Evolutionary conservation across 2,888 invertebrate genomes (phyloP), one percentile per base, ranked within the genome.

Genomic region (Drosophila subquinaria): DNA sequence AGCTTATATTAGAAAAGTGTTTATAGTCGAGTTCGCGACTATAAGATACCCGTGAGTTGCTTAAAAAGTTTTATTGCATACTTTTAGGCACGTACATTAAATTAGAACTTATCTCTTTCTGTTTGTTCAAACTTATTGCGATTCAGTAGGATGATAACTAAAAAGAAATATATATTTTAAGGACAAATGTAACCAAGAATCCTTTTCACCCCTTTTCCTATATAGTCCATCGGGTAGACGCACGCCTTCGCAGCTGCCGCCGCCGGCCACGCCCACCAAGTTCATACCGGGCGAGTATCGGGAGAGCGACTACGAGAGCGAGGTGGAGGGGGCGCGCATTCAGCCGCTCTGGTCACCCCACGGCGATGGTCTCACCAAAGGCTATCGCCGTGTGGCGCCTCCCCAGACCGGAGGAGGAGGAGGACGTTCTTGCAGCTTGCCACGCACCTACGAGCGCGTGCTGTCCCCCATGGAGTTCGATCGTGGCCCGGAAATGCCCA

Each of bases 231-330:
- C 93, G 13, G 92, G 90, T 8, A 92, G 91, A 67, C 90, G 90
- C 6, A 89, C 90, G 4, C 91, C 92, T 0, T 91, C 92, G 53
- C 90, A 90, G 30, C 90, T 92, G 20, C 94, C 94, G 2, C 93
- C 94, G 43, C 93, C 94, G 47, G 94, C 95, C 0, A 95, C 94
- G 3, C 95, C 95, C 2, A 95, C 93, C 4, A 95, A 95, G 90
- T 96, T 96, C 83, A 91, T 95, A 20, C 95, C 94, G 6, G 95
- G 95, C 11, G 95, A 95, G 69, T 95, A 94, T 73, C 93, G 94
- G 15, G 95, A 95, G 81, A 95, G 95, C 59, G 96, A 96, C 82
- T 96, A 96, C 79, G 95, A 96, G 80, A 95, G 95, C 88, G 96
- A 96, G 82, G 93, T 94, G 5, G 96, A 96, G 69, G 92, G 93